Evolutionary conservation across 2,113 vertebrate species (phyloP).

Genomic region (Pandion haliaetus): DNA sequence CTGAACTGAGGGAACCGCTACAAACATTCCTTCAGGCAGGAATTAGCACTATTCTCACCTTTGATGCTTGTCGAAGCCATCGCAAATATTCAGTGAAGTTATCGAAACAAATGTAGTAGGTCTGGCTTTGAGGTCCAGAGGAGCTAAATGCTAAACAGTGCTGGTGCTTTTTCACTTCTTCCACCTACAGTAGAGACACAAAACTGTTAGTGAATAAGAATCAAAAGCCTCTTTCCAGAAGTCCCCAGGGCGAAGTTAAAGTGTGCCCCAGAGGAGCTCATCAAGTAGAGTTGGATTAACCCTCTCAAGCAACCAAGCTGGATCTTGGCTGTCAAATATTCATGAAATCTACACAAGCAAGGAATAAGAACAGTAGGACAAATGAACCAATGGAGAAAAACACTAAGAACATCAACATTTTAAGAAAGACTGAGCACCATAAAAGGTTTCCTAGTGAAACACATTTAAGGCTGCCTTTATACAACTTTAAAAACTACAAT

Average conservation of each 20-base stretch:
- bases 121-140: conserved; percentile 96
- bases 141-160: conserved; percentile 98
- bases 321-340: background rate
- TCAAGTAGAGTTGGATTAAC: background rate
- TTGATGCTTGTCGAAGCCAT: conserved; percentile 94
- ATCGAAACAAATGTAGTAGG: conserved; percentile 96
- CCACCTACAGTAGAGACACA: conserved; percentile 79
- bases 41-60: conserved; percentile 77
- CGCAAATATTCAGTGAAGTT: conserved; percentile 96
- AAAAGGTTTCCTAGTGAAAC: background rate
- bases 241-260: background rate
- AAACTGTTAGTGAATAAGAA: background rate
- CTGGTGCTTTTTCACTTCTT: conserved; percentile 95
- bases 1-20: background rate
- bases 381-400: background rate
- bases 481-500: background rate
- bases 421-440: background rate
- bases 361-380: background rate
- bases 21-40: background rate
- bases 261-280: background rate
- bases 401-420: background rate
- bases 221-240: background rate
- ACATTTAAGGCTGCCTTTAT: background rate
- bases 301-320: background rate
- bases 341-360: background rate